Evolutionary conservation across 2,113 vertebrate genomes (phyloP), one percentile per base, ranked within the genome.

Genomic region (Perognathus longimembris): DNA sequence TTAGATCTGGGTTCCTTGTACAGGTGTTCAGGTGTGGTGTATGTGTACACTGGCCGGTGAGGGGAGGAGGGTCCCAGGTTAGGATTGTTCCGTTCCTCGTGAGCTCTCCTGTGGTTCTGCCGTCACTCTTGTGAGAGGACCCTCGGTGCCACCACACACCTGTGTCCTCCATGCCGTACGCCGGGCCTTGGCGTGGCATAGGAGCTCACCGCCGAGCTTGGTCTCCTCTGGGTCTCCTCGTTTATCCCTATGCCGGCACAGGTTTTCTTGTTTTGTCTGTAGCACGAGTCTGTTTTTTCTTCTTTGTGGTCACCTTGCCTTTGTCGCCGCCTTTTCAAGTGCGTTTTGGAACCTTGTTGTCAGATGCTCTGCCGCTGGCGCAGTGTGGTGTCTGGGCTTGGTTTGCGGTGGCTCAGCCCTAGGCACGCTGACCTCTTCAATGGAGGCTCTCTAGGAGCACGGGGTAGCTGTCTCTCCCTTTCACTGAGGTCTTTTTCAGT

Each of bases 91-190:
- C n/a, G 1, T 36, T 34, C 7, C 7, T 12, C 40, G 17, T 3
- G 0, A 3, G 32, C 50, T 57, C n/a, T 32, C 75, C 26, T 4
- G 24, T 2, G 5, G 9, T 32, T 22, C 64, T 1, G 0, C 30
- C 30, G 3, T 15, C 40, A 0, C 0, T 1, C 5, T 28, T 36
- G 32, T 20, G 21, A 76, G 81, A 6, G n/a, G 26, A 10, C 17
- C 14, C 3, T 57, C 17, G 14, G 11, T 7, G 5, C 57, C 0
- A 0, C 20, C 20, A 0, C 21, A 3, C 1, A 0, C 30, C 30
- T 1, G 8, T 11, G 17, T 17, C 36, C 75, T 66, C 69, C 5
- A 14, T 8, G 15, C 3, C 12, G 40, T 7, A 1, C 14, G 1
- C 34, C 8, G 12, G 59, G 6, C 1, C 1, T 59, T 73, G n/a